Conservation (phyloP, 2,113 vertebrate species). For the Menidia beryllina region DNA sequence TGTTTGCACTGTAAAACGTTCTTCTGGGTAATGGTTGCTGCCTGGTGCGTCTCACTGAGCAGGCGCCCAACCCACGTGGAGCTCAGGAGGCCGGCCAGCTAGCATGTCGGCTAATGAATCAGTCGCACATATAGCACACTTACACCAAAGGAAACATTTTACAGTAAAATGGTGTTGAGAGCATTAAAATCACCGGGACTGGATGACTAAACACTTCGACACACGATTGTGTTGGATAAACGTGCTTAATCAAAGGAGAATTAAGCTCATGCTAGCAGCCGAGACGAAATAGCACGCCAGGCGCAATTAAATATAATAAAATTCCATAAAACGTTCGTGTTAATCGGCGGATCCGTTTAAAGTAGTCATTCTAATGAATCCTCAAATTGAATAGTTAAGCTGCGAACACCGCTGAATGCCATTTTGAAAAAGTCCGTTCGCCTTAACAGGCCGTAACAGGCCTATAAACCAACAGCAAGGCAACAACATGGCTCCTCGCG, state of each 20-base stretch:
- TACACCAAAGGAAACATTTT: too few relatives aligned
- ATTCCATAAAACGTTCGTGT: neutral
- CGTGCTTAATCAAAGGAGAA: too few relatives aligned
- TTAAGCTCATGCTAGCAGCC: constrained; percentile 29
- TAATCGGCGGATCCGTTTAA: neutral
- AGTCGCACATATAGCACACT: neutral
- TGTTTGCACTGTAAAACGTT: neutral
- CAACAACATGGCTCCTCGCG: constrained; percentile 72
- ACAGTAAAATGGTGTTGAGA: too few relatives aligned
- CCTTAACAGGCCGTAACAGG: constrained; percentile 58
- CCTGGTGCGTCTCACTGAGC: constrained; percentile 63
- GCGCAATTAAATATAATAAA: too few relatives aligned
- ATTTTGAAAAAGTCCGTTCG: constrained; percentile 40
- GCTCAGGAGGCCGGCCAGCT: constrained; percentile 39
- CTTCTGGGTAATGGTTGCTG: neutral
- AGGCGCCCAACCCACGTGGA: constrained; percentile 75
- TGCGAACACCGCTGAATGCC: constrained; percentile 60
- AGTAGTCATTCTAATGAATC: neutral
- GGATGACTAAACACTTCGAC: too few relatives aligned
- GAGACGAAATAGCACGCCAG: neutral
- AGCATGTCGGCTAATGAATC: constrained; percentile 47
- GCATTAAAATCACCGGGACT: too few relatives aligned
- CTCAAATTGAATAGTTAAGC: neutral
- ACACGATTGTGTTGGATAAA: too few relatives aligned
- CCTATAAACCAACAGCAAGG: constrained; percentile 21